Evolutionary conservation across 1,140 invertebrate species (phyloP), one percentile per base, ranked within the genome.

Genomic region (Trissolcus basalis): DNA sequence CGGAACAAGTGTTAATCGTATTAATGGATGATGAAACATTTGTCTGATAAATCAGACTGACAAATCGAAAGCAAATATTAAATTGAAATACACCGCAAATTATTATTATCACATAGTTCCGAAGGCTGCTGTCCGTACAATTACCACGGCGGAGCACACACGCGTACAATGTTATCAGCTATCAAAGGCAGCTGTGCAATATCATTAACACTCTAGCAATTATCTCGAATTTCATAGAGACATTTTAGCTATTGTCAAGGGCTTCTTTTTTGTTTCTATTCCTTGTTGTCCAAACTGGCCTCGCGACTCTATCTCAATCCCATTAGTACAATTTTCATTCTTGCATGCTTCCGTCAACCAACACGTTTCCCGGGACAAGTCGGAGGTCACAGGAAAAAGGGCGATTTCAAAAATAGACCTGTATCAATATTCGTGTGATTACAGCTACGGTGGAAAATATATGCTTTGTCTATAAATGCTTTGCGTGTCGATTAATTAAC

Each of bases 161-260:
- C 58, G 12, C 43, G 10, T 39, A 56, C 27, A 68, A 41, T 27
- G 63, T 64, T 67, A 74, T 74, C 71, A 45, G 48, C 41, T 48
- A 49, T 64, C 53, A 58, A 75, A 75, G n/a, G 64, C 72, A 75
- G 64, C 72, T 75, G 72, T 69, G 59, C 65, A 59, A 76, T 76
- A 70, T 76, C 73, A 76, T 76, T 76, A 76, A 70, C 73, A 68
- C 73, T 54, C 45, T 16, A 47, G 56, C 61, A 70, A 69, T 69
- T 69, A 71, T 77, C 59, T 71, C 48, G 64, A 71, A 71, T 64
- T 72, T 72, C 59, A 77, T 72, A 77, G 61, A 68, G 65, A 72
- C 68, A 59, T 65, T 77, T 77, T 58, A 77, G 68, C 63, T 59
- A 64, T 72, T 59, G 63, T 72, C 74, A 77, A 77, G 74, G 74